Base-by-base conservation (phyloP, 2,113 vertebrate genomes). In the Nasalis larvatus region DNA sequence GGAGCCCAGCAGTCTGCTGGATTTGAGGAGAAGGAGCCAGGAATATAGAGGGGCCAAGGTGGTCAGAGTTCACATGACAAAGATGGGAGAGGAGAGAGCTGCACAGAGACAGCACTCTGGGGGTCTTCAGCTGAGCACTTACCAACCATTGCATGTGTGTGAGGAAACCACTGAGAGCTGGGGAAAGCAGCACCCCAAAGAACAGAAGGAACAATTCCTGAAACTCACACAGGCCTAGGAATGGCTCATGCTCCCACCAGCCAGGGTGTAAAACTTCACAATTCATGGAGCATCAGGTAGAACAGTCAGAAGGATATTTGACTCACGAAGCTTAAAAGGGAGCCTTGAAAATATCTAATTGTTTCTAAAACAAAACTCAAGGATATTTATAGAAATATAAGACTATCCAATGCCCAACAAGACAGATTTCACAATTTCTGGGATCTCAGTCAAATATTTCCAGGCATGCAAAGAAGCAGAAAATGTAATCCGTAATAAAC, bases 331-430 rank as follows among this genome's bases (percentile, higher is more conserved):
- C 54, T 56, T 58, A 42, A 76, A 76, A 58, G 10, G 60, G 68
- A 89, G 20, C 3, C 49, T 27, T 86, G n/a, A 56, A 40, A 92
- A 89, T 40, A 74, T 63, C 69, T 58, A 35, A 16, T 47, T n/a
- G 2, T 68, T 89, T 74, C 27, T 86, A 82, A 30, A 56, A 56
- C 23, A 80, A 93, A 92, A 3, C 18, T 95, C 49, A 84, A 84
- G n/a, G 54, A 52, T 69, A 54, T 66, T 76, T 87, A 37, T 49
- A 60, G n/a, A 68, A 86, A 27, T 45, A 73, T 45, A 78, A 92
- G 89, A 86, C 35, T 63, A 49, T 21, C 42, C 7, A 68, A 47
- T 30, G 56, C 8, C 32, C 13, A 47, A 52, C 3, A 32, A 80
- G 37, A 37, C 58, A 52, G 66, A 49, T 71, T 66, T 85, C 30